Evolutionary conservation across 1,140 invertebrate species (phyloP).

Genomic region (Hylaeus anthracinus): DNA sequence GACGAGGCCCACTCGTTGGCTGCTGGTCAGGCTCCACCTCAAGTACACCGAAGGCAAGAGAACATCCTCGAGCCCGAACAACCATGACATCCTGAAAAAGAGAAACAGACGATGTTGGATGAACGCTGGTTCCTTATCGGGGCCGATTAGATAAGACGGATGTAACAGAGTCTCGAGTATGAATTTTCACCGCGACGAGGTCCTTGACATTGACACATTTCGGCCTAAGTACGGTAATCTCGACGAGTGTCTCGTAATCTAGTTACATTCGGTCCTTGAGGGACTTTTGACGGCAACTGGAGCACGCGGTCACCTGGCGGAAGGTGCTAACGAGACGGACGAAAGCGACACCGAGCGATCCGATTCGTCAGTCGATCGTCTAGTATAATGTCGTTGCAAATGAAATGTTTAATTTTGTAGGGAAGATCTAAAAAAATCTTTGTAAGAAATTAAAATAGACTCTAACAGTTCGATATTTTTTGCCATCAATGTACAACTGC

Average conservation of each 20-base stretch:
- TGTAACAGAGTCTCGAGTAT: constrained; percentile 11
- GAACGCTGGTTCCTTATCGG: constrained; percentile 27
- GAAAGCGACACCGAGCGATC: not conserved
- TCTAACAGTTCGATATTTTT: too few relatives aligned
- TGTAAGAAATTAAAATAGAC: too few relatives aligned
- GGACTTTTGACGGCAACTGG: constrained; percentile 11
- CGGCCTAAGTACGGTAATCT: constrained; percentile 23
- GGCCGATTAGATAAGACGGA: constrained; percentile 51
- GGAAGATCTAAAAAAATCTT: too few relatives aligned
- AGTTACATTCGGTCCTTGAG: not conserved
- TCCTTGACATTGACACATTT: constrained; percentile 57
- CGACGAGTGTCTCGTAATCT: constrained; percentile 23
- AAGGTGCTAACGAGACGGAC: not conserved
- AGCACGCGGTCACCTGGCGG: not conserved
- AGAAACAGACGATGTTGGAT: constrained; percentile 16
- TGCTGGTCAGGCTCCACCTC: constrained; percentile 75
- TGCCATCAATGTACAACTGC: too few relatives aligned
- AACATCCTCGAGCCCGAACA: constrained; percentile 83
- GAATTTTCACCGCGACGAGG: constrained; percentile 22
- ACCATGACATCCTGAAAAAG: constrained; percentile 84
- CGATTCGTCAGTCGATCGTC: too few relatives aligned
- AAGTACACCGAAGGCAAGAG: constrained; percentile 87
- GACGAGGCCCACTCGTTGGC: constrained; percentile 79
- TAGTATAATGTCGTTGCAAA: too few relatives aligned
- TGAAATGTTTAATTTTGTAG: too few relatives aligned